Evolutionary conservation across 2,113 vertebrate species (phyloP).

Genomic region (Carassius gibelio): DNA sequence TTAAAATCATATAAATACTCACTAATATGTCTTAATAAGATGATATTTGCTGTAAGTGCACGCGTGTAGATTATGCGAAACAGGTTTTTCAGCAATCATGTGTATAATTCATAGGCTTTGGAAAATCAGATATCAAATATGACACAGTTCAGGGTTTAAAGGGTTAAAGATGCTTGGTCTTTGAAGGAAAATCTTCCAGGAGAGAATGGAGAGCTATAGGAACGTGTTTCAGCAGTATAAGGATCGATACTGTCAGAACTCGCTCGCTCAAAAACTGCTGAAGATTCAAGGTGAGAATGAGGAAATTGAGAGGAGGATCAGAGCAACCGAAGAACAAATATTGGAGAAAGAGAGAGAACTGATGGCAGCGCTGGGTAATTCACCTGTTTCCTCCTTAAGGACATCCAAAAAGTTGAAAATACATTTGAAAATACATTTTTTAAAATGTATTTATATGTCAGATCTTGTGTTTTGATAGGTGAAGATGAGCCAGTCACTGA

Average conservation of each 20-base stretch:
- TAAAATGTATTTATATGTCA: background rate
- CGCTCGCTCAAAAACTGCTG: slow-evolving; percentile 69
- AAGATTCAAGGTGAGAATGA: slow-evolving; percentile 67
- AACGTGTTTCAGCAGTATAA: slow-evolving; percentile 66
- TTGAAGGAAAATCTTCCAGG: slow-evolving; percentile 69
- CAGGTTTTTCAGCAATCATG: background rate
- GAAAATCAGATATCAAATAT: background rate
- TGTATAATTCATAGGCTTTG: background rate
- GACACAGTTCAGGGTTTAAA: background rate
- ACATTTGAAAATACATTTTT: too few relatives aligned
- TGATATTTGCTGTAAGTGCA: background rate
- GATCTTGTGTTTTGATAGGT: slow-evolving; percentile 23
- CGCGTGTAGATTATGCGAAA: background rate
- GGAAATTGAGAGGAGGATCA: slow-evolving; percentile 67
- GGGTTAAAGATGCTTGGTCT: background rate
- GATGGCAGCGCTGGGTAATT: slow-evolving; percentile 63
- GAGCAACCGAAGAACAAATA: slow-evolving; percentile 65
- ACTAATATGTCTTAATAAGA: background rate
- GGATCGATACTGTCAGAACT: slow-evolving; percentile 68
- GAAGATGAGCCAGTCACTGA: background rate
- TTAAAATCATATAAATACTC: too few relatives aligned
- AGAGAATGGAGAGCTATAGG: slow-evolving; percentile 69
- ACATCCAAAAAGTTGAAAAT: background rate
- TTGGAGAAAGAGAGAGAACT: slow-evolving; percentile 65
- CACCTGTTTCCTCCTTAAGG: background rate